Conservation (phyloP, 2,113 vertebrate genomes). For the Anguilla rostrata region DNA sequence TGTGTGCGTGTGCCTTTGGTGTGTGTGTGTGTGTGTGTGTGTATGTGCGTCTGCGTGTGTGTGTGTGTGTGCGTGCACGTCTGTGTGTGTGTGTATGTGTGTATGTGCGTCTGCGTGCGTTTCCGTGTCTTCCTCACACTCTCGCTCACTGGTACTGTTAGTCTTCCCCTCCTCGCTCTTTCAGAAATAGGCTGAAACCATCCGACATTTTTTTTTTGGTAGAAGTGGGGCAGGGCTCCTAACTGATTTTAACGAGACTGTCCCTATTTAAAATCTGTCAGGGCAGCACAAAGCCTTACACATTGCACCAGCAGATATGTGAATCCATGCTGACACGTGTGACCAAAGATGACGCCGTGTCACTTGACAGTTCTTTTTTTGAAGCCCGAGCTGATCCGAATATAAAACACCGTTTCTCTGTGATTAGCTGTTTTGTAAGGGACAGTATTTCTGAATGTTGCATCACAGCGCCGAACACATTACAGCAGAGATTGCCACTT, state of each 20-base stretch:
- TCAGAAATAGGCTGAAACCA: neutral
- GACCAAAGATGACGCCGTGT: neutral
- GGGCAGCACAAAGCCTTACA: conserved; percentile 11
- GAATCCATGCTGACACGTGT: neutral
- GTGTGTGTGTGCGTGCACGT: no score
- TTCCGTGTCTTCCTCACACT: neutral
- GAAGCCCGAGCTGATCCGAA: neutral
- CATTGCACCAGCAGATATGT: conserved; percentile 10
- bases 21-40: no score
- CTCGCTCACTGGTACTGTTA: neutral
- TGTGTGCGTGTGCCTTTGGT: no score
- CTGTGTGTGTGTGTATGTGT: no score
- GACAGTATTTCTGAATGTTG: neutral
- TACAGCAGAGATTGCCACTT: neutral
- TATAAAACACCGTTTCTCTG: neutral
- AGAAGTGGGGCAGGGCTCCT: conserved; percentile 24
- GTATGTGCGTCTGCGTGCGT: neutral
- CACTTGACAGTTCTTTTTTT: neutral
- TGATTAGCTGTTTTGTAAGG: neutral
- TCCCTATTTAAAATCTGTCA: conserved; percentile 19
- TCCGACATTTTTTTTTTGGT: conserved; percentile 25
- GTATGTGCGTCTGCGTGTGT: no score
- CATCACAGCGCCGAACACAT: neutral
- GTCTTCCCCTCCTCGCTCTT: neutral
- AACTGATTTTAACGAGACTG: neutral